These are phyloP conservation scores for Bradynema listronoti DNA, from an alignment of 1,140 invertebrate species.

Conservation along the genomic window DNA sequence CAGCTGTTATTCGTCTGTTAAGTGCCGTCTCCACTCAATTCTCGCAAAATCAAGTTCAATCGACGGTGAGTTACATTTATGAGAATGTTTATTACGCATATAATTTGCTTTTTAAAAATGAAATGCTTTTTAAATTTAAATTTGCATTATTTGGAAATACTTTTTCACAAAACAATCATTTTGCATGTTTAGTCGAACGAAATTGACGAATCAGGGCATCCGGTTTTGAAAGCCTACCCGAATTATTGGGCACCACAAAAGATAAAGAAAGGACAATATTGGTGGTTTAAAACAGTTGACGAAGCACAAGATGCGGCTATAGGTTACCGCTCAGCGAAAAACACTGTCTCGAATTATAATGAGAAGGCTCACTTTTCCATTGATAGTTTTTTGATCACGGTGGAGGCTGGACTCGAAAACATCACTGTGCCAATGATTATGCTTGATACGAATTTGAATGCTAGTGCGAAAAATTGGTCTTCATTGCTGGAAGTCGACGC, in stretches of 20 bases:
- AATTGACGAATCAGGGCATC: constrained; percentile 13
- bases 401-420: constrained; percentile 79
- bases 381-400: constrained; percentile 66
- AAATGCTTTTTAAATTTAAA: no score
- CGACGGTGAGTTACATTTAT: not conserved
- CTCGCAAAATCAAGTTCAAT: constrained; percentile 60
- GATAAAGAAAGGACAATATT: constrained; percentile 43
- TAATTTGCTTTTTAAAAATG: not conserved
- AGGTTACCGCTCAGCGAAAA: no score
- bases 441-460: constrained; percentile 72
- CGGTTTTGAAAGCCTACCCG: constrained; percentile 41
- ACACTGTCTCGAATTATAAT: not conserved
- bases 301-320: constrained; percentile 32
- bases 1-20: constrained; percentile 75
- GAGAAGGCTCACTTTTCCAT: constrained; percentile 60
- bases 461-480: constrained; percentile 76
- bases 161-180: constrained; percentile 1
- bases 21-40: constrained; percentile 70
- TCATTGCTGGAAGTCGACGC: constrained; percentile 60
- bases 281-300: constrained; percentile 46
- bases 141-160: no score
- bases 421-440: constrained; percentile 81
- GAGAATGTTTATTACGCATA: no score
- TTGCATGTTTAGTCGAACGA: constrained; percentile 13
- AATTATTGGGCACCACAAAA: constrained; percentile 50